Evolutionary conservation across 2,113 vertebrate genomes (phyloP).

Genomic region (Cercopithecus mona): DNA sequence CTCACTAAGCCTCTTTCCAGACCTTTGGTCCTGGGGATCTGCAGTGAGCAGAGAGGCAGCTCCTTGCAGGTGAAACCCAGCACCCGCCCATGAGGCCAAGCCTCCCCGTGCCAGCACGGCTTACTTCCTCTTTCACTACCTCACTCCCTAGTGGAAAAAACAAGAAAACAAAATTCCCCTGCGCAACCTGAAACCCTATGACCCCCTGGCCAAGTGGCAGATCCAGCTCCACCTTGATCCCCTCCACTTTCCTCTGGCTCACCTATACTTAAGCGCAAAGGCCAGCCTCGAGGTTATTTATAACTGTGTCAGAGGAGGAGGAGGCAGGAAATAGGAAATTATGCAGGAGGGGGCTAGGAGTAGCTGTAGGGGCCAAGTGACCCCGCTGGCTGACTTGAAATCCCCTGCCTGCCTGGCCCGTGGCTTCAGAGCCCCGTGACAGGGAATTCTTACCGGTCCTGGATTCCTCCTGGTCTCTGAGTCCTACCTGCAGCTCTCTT

Average conservation of each 20-base stretch:
- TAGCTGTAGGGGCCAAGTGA: constrained; percentile 56
- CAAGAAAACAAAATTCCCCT: constrained; percentile 54
- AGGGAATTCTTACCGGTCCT: constrained; percentile 59
- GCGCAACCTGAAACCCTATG: constrained; percentile 30
- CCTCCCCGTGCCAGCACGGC: not conserved
- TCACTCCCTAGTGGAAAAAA: constrained; percentile 4
- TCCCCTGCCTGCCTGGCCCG: not conserved
- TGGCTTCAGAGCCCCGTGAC: not conserved
- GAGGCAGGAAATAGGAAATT: constrained; percentile 83
- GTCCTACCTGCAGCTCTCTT: constrained; percentile 61
- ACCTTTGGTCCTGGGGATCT: not conserved
- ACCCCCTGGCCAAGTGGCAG: not conserved
- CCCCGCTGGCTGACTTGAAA: constrained; percentile 52
- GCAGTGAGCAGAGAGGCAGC: not conserved
- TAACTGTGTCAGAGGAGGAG: constrained; percentile 76
- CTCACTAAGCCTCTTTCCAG: constrained; percentile 40
- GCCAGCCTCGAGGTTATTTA: constrained; percentile 79
- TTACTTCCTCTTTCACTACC: not conserved
- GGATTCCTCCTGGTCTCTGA: not conserved
- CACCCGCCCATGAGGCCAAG: not conserved
- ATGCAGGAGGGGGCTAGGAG: constrained; percentile 55
- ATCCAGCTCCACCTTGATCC: not conserved
- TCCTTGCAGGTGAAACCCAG: not conserved
- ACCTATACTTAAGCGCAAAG: constrained; percentile 41
- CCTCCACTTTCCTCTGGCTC: not conserved